A percentile compares a stretch with the other conserved stretches of the same genome.
These are phyloP conservation scores for Amphimallon solstitiale DNA, from an alignment of 2,888 invertebrate species.

Conservation along the genomic window DNA sequence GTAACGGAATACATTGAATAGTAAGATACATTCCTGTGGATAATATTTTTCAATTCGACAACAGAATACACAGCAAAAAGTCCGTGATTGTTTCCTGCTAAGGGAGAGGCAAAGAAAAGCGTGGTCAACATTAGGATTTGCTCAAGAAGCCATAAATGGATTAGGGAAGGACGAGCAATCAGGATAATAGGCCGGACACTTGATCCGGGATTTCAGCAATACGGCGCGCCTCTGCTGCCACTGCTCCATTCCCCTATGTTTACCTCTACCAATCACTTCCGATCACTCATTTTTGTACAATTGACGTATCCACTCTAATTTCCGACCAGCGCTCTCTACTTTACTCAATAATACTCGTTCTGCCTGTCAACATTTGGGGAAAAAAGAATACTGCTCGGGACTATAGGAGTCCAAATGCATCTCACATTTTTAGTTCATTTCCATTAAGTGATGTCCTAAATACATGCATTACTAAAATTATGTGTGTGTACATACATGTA, in stretches of 20 bases:
- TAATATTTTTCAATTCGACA: no score
- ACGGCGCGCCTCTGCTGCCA: conserved; percentile 29
- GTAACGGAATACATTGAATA: no score
- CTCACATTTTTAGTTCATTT: no score
- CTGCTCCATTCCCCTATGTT: conserved; percentile 47
- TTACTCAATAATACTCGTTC: conserved; percentile 27
- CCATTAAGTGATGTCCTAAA: no score
- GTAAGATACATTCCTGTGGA: no score
- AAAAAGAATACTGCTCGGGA: neutral
- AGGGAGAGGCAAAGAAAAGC: conserved; percentile 18
- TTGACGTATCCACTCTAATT: conserved; percentile 34
- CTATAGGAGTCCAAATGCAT: no score
- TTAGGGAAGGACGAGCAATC: conserved; percentile 63
- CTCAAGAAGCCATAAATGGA: conserved; percentile 55
- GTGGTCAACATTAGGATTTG: conserved; percentile 34
- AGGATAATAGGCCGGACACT: conserved; percentile 64
- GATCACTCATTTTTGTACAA: conserved; percentile 43
- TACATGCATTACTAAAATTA: no score
- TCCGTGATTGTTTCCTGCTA: conserved; percentile 16
- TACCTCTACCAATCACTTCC: conserved; percentile 55
- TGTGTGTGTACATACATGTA: no score
- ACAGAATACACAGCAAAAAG: neutral
- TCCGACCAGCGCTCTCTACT: conserved; percentile 19
- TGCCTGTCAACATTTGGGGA: conserved; percentile 6
- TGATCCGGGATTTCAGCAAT: conserved; percentile 51